phyloP scores from a whole-genome alignment of 2,888 invertebrate species.

The Ecliptopera silaceata region DNA sequence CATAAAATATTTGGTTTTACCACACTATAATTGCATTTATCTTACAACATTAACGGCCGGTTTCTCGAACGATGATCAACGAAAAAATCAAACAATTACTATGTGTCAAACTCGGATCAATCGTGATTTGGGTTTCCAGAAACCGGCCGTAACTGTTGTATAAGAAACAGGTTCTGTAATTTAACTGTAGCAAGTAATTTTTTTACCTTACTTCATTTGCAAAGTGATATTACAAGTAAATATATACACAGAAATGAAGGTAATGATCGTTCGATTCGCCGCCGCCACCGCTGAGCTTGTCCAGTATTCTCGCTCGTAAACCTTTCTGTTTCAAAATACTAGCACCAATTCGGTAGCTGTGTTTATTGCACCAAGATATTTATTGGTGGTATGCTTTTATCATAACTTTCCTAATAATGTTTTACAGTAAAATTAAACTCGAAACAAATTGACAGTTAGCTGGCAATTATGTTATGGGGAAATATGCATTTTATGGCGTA shows the following conservation, averaged over 20 bases:
- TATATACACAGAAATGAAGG: background rate
- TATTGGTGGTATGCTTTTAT: conserved; percentile 27
- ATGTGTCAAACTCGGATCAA: too few species aligned
- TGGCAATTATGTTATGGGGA: conserved; percentile 28
- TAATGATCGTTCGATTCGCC: background rate
- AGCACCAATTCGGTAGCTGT: conserved; percentile 17
- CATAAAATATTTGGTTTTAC: too few species aligned
- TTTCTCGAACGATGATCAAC: too few species aligned
- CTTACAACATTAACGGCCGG: too few species aligned
- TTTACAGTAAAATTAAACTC: conserved; percentile 15
- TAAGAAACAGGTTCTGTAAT: background rate
- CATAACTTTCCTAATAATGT: conserved; percentile 18
- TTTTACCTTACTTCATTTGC: background rate
- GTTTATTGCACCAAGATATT: conserved; percentile 24
- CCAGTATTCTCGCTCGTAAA: conserved; percentile 5
- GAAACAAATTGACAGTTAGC: conserved; percentile 32
- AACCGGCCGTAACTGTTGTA: background rate
- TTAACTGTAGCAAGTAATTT: background rate
- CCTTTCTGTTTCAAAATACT: conserved; percentile 11
- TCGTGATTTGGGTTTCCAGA: too few species aligned
- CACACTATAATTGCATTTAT: too few species aligned
- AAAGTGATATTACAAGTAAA: background rate
- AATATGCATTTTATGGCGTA: conserved; percentile 34
- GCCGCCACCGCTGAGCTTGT: background rate
- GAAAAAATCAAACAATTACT: too few species aligned